Evolutionary conservation across 2,888 invertebrate genomes (phyloP).

Genomic region (Sphecodes monilicornis): DNA sequence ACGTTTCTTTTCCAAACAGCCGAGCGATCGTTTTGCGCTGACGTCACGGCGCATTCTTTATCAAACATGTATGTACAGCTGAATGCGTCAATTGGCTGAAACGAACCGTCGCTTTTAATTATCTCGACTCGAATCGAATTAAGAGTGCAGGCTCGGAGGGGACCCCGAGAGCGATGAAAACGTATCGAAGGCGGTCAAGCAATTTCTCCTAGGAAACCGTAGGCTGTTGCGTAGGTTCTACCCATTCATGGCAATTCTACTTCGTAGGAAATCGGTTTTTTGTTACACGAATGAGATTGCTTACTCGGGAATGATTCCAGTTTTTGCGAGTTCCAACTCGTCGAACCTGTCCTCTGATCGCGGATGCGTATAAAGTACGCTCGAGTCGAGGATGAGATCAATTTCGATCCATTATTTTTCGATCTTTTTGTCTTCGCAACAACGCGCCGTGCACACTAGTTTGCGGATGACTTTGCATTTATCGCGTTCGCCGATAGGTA

Average conservation of each 20-base stretch:
- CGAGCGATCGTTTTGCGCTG: conserved; percentile 4
- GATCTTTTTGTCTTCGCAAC: background rate
- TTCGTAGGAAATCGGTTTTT: conserved; percentile 3
- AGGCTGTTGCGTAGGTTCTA: background rate
- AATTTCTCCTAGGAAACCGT: conserved; percentile 5
- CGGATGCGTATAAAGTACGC: background rate
- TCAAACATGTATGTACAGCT: conserved; percentile 11
- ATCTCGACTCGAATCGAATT: conserved; percentile 17
- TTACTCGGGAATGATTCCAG: conserved; percentile 3
- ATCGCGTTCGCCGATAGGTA: background rate
- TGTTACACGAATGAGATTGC: background rate
- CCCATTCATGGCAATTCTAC: background rate
- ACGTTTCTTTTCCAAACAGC: background rate
- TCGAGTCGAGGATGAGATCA: background rate
- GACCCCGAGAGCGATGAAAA: background rate
- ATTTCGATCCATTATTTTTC: background rate
- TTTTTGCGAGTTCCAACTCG: background rate
- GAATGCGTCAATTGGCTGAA: conserved; percentile 31
- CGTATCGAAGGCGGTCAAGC: background rate
- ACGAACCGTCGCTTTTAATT: conserved; percentile 43
- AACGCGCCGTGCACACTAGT: background rate
- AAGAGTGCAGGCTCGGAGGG: background rate
- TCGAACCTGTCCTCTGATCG: background rate
- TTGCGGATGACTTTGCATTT: background rate
- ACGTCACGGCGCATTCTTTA: conserved; percentile 24